Evolutionary conservation across 1,140 invertebrate species (phyloP).

Genomic region (Lasioglossum albipes): DNA sequence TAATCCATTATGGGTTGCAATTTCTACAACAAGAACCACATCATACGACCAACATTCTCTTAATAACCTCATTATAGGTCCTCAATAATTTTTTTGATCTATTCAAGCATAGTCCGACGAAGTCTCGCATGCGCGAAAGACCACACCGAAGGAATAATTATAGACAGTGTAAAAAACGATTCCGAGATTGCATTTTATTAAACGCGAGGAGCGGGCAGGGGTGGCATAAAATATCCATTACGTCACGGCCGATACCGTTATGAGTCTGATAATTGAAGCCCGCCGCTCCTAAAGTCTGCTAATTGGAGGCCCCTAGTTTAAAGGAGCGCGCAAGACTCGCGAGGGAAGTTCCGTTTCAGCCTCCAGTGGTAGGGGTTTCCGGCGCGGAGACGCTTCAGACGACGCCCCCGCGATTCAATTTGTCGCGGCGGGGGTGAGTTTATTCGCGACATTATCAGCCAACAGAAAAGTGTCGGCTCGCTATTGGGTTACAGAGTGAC

Average conservation of each 20-base stretch:
- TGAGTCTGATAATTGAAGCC: constrained; percentile 37
- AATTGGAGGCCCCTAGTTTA: constrained; percentile 34
- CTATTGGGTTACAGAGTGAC: constrained; percentile 47
- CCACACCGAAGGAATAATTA: too few relatives aligned
- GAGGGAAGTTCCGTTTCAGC: constrained; percentile 6
- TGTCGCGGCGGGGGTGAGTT: constrained; percentile 13
- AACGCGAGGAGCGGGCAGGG: constrained; percentile 31
- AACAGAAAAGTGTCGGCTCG: constrained; percentile 30
- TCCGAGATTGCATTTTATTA: constrained; percentile 38
- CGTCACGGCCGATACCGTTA: constrained; percentile 39
- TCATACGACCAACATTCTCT: too few relatives aligned
- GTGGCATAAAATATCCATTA: constrained; percentile 26
- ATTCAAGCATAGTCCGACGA: too few relatives aligned
- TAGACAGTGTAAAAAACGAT: background rate
- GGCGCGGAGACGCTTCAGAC: background rate
- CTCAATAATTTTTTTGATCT: too few relatives aligned
- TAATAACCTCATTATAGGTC: too few relatives aligned
- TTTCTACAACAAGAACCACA: too few relatives aligned
- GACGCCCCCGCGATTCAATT: constrained; percentile 16
- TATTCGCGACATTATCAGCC: constrained; percentile 46
- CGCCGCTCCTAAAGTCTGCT: constrained; percentile 29
- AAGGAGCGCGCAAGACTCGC: constrained; percentile 27
- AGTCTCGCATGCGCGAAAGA: too few relatives aligned
- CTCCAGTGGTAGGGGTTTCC: too few relatives aligned
- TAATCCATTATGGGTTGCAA: too few relatives aligned